Evolutionary conservation across 1,140 invertebrate genomes (phyloP), one percentile per base, ranked within the genome.

Genomic region (Myzus persicae): DNA sequence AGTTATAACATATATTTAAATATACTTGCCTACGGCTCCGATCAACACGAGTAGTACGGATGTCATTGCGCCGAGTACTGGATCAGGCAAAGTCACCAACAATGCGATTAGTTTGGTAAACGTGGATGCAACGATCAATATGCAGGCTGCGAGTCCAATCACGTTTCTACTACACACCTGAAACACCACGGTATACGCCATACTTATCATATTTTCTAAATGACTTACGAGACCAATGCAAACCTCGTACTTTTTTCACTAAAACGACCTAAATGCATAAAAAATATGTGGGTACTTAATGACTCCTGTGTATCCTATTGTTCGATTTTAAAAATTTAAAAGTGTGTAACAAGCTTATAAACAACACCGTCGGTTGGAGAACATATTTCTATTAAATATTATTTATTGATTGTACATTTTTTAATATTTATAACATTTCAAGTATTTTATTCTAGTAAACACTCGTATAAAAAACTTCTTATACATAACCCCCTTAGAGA

Each of bases 121-220:
- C 11, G 48, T 82, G 2, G 91, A 81, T 14, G 54, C 3, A 1
- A 84, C 40, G 38, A 93, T 93, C 76, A 93, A 44, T 22, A 85
- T 54, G 24, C 26, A 31, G 9, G 44, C 46, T 31, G 91, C 81
- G 22, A 42, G 42, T 26, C 26, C 18, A 8, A 93, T 85, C n/a
- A 93, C 76, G 0, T 51, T 93, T 93, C 91, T 85, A 36, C 91
- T 93, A 36, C 91, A 93, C 42, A 93, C 81, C 91, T 93, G 7
- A 93, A 93, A 93, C 44, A 93, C 1, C 44, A 4, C 42, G 48
- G 40, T 46, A 18, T 40, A 81, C 20, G n/a, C 31, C 31, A 76
- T 18, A 67, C 3, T 67, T 67, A 31, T n/a, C 2, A 76, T 18
- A 76, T 76, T n/a, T 76, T 76, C 31, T n/a, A 18, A n/a, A n/a